Evolutionary conservation across 2,113 vertebrate genomes (phyloP), one percentile per base, ranked within the genome.

Genomic region (Pollimyrus isidori): DNA sequence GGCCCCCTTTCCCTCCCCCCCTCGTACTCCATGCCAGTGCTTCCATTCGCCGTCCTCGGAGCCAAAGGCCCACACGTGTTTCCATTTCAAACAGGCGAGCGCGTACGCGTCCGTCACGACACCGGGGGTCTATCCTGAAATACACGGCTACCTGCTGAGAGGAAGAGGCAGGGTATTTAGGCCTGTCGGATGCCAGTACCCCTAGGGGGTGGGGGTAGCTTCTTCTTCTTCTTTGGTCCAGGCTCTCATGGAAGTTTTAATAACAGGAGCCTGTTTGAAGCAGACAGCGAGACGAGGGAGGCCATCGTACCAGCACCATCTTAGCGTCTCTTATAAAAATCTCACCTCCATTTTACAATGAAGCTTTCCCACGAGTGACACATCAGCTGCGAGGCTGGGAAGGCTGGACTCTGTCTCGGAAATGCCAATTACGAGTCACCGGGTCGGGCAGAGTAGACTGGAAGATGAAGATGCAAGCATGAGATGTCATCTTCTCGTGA

Each of bases 21-120:
- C 93, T 94, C 94, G 92, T 92, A 93, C 91, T 94, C 89, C 65
- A 90, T 91, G 56, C 91, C 90, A 92, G 93, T 92, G 94, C 91
- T 87, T 94, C 94, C 93, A 89, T 62, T 91, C 91, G 91, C 91
- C 91, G 91, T 91, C 92, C 91, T 90, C 92, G 91, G 90, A 93
- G 30, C 56, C 91, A 93, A 92, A 88, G 92, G 91, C 91, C 52
- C 87, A 87, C 45, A 85, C 90, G 73, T 94, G 94, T 96, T 96
- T 96, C 95, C 95, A 95, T 95, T 95, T 95, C 92, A 95, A 95
- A 95, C 93, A 93, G 90, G 90, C 91, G 13, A 92, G 92, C 93
- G 90, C 93, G 62, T 93, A n/a, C n/a, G n/a, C n/a, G 93, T 95
- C 94, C 94, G 92, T 95, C 94, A 94, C 92, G 93, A 92, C 94